Conservation (phyloP, 1,140 invertebrate genomes). For the Papilio xuthus region DNA sequence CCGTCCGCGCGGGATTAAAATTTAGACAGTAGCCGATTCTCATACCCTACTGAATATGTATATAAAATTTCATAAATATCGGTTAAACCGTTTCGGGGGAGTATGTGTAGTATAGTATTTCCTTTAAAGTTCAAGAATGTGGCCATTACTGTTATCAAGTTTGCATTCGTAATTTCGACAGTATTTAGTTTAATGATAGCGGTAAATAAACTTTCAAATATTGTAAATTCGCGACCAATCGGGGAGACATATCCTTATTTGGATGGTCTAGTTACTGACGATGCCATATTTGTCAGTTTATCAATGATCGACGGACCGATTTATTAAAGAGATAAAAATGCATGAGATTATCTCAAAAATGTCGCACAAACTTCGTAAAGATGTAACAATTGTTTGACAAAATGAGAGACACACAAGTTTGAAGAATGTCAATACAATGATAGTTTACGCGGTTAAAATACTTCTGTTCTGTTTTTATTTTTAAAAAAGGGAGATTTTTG, state of each 20-base stretch:
- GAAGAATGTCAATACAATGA: background rate
- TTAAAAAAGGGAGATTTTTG: too few species aligned
- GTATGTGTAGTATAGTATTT: too few species aligned
- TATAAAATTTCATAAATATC: too few species aligned
- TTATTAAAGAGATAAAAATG: background rate
- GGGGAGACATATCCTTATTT: background rate
- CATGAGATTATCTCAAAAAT: background rate
- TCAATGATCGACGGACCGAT: background rate
- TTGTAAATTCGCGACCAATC: background rate
- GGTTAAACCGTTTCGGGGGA: too few species aligned
- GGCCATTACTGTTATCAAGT: background rate
- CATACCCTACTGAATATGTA: too few species aligned
- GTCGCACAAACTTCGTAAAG: background rate
- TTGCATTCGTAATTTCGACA: background rate
- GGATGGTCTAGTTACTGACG: background rate
- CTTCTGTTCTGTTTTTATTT: too few species aligned
- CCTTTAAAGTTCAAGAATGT: background rate
- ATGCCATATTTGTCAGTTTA: conserved; percentile 19
- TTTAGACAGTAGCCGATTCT: too few species aligned
- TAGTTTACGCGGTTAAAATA: background rate
- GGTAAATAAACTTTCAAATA: background rate
- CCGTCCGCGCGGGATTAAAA: too few species aligned
- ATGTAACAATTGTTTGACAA: background rate
- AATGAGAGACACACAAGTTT: background rate
- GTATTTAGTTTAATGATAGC: background rate